Evolutionary conservation across 2,888 invertebrate genomes (phyloP).

Genomic region (Erebia palarica): DNA sequence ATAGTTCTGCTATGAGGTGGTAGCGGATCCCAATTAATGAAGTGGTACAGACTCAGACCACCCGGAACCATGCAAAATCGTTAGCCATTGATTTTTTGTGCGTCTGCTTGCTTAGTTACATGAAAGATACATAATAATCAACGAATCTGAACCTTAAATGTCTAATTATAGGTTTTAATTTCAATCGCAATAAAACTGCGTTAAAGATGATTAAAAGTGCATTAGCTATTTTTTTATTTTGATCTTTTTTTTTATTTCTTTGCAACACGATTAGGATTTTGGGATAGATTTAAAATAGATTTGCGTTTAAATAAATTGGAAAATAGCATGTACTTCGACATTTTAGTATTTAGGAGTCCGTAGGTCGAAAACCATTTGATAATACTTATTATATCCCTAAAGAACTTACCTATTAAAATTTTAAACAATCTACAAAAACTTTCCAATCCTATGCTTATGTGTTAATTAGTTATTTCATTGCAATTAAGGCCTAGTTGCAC

Average conservation of each 20-base stretch:
- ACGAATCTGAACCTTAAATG: neutral
- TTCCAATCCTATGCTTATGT: too few species aligned
- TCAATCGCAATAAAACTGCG: neutral
- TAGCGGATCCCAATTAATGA: neutral
- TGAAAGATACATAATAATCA: neutral
- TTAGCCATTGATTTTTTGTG: slow-evolving; percentile 9
- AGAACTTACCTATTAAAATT: too few species aligned
- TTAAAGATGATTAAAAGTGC: neutral
- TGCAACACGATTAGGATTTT: too few species aligned
- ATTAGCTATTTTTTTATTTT: neutral
- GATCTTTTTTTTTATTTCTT: neutral
- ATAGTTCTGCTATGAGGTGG: neutral
- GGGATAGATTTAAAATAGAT: too few species aligned
- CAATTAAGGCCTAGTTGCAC: too few species aligned
- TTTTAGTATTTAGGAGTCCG: too few species aligned
- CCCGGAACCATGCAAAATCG: neutral
- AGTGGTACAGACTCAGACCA: neutral
- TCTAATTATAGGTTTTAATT: neutral
- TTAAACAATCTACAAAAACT: too few species aligned
- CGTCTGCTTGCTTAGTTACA: slow-evolving; percentile 1
- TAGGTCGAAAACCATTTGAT: too few species aligned
- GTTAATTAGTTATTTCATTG: too few species aligned
- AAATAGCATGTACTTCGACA: too few species aligned
- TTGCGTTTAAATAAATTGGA: too few species aligned
- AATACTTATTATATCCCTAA: too few species aligned